Conservation (phyloP, 2,797 vertebrate species). For the Hoplostethus atlanticus region DNA sequence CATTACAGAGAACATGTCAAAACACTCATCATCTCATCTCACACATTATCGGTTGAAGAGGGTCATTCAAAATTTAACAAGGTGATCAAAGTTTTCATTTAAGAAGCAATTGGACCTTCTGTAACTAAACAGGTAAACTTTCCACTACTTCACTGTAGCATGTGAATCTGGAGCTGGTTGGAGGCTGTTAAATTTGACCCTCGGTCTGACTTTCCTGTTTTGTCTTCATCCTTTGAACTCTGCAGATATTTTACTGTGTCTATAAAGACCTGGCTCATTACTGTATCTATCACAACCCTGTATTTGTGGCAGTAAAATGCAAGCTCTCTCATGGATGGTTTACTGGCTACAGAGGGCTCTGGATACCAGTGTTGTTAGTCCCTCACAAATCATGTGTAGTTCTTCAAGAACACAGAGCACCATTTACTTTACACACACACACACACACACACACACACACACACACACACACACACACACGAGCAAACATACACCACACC, state of each 20-base stretch:
- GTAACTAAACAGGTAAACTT: no score
- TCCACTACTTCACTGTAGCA: not conserved
- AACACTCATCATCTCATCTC: not conserved
- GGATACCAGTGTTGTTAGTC: constrained; percentile 49
- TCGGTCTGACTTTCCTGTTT: constrained; percentile 17
- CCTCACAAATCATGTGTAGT: constrained; percentile 53
- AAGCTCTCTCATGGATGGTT: constrained; percentile 33
- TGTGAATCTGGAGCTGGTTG: not conserved
- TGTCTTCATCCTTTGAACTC: constrained; percentile 16
- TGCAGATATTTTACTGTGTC: constrained; percentile 16
- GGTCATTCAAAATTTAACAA: no score
- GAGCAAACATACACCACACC: constrained; percentile 4
- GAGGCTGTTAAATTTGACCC: constrained; percentile 8
- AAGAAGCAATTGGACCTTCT: no score
- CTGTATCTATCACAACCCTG: constrained; percentile 17
- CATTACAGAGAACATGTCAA: not conserved
- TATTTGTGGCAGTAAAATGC: constrained; percentile 33
- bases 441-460: constrained; percentile 14
- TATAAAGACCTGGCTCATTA: constrained; percentile 33
- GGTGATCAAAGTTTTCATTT: no score
- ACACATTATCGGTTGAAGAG: no score
- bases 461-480: constrained; percentile 16
- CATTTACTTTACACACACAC: constrained; percentile 7
- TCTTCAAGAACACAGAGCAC: constrained; percentile 51
- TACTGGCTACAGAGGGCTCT: constrained; percentile 33